Percentiles rank a stretch among this genome's conserved stretches.
Evolutionary conservation across 1,140 invertebrate species (phyloP).

Genomic region (Calliphora vicina): DNA sequence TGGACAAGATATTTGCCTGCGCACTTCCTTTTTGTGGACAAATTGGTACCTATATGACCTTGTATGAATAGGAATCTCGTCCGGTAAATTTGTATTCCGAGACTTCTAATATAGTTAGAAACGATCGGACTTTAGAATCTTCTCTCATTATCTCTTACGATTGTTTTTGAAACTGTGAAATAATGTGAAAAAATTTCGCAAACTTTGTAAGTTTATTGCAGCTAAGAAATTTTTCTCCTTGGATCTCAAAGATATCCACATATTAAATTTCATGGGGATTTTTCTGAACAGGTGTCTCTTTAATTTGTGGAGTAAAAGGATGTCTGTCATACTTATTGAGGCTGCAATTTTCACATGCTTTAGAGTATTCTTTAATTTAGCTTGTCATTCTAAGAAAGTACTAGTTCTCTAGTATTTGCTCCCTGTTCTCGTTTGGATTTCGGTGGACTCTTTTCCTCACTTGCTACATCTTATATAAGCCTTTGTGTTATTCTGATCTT

Average conservation of each 20-base stretch:
- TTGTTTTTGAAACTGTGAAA: slow-evolving; percentile 25
- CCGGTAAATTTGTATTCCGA: neutral
- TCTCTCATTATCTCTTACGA: slow-evolving; percentile 39
- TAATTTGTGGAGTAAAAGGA: neutral
- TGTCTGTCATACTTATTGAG: slow-evolving; percentile 32
- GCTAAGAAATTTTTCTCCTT: slow-evolving; percentile 24
- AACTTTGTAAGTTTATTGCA: slow-evolving; percentile 43
- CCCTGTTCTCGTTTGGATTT: slow-evolving; percentile 37
- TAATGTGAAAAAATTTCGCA: slow-evolving; percentile 21
- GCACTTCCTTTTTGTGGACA: too few relatives aligned
- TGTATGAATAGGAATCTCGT: too few relatives aligned
- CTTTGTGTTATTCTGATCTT: slow-evolving; percentile 37
- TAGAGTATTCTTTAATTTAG: slow-evolving; percentile 37
- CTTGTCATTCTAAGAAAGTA: slow-evolving; percentile 42
- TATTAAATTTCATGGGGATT: slow-evolving; percentile 36
- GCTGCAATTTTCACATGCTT: slow-evolving; percentile 40
- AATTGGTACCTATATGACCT: too few relatives aligned
- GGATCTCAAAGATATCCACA: slow-evolving; percentile 41
- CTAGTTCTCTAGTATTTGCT: slow-evolving; percentile 40
- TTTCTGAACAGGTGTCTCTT: neutral
- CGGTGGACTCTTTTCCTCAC: neutral
- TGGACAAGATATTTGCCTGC: too few relatives aligned
- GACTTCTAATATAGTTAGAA: neutral
- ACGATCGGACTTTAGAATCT: slow-evolving; percentile 16
- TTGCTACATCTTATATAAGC: slow-evolving; percentile 38